Evolutionary conservation across 2,797 vertebrate genomes (phyloP).

Genomic region (Melanotaenia pygmaea): DNA sequence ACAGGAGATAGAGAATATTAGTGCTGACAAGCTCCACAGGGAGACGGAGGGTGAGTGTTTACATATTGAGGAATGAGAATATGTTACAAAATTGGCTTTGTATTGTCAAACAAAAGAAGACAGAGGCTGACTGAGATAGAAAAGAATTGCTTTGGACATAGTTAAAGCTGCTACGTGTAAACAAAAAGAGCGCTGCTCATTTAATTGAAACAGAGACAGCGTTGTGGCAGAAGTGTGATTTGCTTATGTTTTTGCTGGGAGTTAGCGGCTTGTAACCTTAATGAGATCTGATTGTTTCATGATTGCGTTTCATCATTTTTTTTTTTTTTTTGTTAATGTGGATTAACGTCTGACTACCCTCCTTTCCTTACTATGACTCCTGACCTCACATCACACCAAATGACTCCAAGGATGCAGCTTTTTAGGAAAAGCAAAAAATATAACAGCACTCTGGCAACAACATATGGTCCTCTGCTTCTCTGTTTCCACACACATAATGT

Average conservation of each 20-base stretch:
- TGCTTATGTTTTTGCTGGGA: constrained; percentile 25
- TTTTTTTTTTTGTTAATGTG: constrained; percentile 8
- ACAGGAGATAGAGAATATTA: constrained; percentile 33
- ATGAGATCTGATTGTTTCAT: constrained; percentile 47
- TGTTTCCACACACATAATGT: constrained; percentile 19
- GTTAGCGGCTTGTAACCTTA: constrained; percentile 39
- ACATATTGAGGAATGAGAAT: constrained; percentile 34
- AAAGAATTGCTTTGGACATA: constrained; percentile 27
- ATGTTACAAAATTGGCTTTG: constrained; percentile 37
- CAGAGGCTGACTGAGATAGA: constrained; percentile 35
- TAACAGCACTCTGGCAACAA: constrained; percentile 33
- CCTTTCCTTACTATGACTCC: constrained; percentile 3
- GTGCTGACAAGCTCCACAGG: constrained; percentile 9
- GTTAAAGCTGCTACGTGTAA: constrained; percentile 48
- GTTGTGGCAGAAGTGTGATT: constrained; percentile 1
- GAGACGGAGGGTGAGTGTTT: constrained; percentile 44
- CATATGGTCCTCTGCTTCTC: constrained; percentile 11
- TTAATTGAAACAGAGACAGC: constrained; percentile 34
- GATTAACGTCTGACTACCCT: constrained; percentile 41
- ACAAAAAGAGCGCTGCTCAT: constrained; percentile 43
- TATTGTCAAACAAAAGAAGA: constrained; percentile 44
- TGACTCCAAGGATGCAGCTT: constrained; percentile 12
- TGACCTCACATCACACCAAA: neutral
- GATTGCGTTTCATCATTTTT: constrained; percentile 28
- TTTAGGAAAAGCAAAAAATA: constrained; percentile 21